A percentile compares a stretch with the other conserved stretches of the same genome.
phyloP scores from a whole-genome alignment of 2,888 invertebrate genomes.

The Colostygia pectinataria region DNA sequence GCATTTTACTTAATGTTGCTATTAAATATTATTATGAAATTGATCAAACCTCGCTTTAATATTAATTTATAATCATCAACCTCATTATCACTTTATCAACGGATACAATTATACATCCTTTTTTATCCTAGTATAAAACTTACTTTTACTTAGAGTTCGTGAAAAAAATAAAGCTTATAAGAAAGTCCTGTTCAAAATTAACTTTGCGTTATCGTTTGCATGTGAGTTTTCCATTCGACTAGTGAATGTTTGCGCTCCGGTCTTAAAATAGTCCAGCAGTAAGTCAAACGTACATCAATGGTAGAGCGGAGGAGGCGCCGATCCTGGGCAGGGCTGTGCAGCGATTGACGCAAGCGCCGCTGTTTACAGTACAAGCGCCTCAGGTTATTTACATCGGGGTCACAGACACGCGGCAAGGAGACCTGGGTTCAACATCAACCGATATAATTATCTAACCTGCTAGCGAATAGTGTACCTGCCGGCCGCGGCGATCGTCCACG shows the following conservation, averaged over 20 bases:
- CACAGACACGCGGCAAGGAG: slow-evolving; percentile 79
- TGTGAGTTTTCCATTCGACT: slow-evolving; percentile 43
- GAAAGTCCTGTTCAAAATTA: slow-evolving; percentile 36
- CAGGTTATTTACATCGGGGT: slow-evolving; percentile 83
- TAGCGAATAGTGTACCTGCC: slow-evolving; percentile 49
- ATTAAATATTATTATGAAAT: too few species aligned
- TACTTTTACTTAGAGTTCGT: too few species aligned
- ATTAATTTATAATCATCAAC: too few species aligned
- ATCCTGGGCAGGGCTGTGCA: slow-evolving; percentile 37
- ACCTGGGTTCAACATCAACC: slow-evolving; percentile 73
- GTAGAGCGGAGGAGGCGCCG: slow-evolving; percentile 39
- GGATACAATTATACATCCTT: too few species aligned
- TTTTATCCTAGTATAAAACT: too few species aligned
- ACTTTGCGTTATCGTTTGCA: slow-evolving; percentile 39
- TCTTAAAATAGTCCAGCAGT: slow-evolving; percentile 54
- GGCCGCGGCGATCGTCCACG: slow-evolving; percentile 48
- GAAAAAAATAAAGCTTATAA: too few species aligned
- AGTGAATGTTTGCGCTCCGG: slow-evolving; percentile 44
- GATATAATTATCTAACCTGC: slow-evolving; percentile 74
- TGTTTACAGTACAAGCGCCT: slow-evolving; percentile 77
- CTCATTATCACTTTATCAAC: too few species aligned
- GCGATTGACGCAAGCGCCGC: slow-evolving; percentile 76
- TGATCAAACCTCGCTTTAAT: too few species aligned
- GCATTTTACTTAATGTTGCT: too few species aligned
- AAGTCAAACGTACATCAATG: slow-evolving; percentile 59